Base-by-base conservation (phyloP, 92 coral and sea anemone species). In the Phenganax subtilis region DNA sequence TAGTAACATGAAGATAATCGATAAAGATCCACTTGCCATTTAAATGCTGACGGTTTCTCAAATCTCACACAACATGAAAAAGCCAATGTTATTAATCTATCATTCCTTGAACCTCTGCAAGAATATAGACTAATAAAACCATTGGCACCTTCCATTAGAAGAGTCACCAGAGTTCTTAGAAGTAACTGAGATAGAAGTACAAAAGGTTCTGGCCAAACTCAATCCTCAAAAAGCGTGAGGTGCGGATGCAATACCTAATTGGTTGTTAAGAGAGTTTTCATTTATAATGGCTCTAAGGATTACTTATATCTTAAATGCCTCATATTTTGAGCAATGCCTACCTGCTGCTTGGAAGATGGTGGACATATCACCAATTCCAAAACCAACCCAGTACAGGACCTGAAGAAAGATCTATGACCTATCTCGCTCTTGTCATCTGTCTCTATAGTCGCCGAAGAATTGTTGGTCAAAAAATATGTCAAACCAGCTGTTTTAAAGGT, bases 401-500 rank as follows among this genome's bases (percentile, higher is more conserved):
- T 62, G 17, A 62, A 62, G 29, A 62, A 62, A 62, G 27, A 62
- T n/a, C 7, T 62, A 62, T n/a, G 68, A 62, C 68, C 68, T 10
- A 62, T 62, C 31, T 62, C 68, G 29, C 14, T n/a, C 9, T n/a
- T 37, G 29, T 12, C 68, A 10, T n/a, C 28, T 16, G 29, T 62
- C 27, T 62, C 31, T 3, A 62, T n/a, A 16, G 68, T 62, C 28
- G 68, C 68, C 9, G 68, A 62, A 62, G 27, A 62, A 62, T 15
- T 62, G 2, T 62, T 62, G 68, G 68, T 62, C 14, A 37, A 62
- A 14, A 10, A 62, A 1, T 62, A 62, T 15, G 68, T 62, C 14
- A 62, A 62, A 62, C 68, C 68, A 62, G 68, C 68, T 62, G 28
- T 62, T 16, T 10, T 62, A 62, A 62, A 51, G 27, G 77, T 72